Base-by-base conservation (phyloP, 1,140 invertebrate genomes). In the Solenopsis invicta region DNA sequence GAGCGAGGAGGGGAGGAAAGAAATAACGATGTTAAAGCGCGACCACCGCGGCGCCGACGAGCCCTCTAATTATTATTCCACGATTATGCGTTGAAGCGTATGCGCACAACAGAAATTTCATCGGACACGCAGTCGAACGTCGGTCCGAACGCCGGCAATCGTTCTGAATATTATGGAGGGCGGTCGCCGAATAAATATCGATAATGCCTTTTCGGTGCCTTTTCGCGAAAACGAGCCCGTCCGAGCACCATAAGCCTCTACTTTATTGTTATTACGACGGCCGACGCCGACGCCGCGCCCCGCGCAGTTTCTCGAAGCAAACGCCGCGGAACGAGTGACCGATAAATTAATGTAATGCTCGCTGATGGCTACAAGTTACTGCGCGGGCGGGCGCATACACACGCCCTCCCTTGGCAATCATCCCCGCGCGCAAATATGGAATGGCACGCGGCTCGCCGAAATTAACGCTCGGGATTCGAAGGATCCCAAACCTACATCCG, bases 211-310 rank as follows among this genome's bases (percentile, higher is more conserved):
- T 90, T 89, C 81, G 87, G 67, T 88, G 76, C 80, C 90, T 92
- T 92, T 91, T 89, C 90, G 90, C 86, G 87, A 90, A 90, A 91
- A 91, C 90, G 85, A 87, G 89, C 82, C 62, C 77, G 71, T 80
- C 66, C 18, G 61, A 77, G 62, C 9, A 50, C 87, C 87, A 74
- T 90, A 90, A 92, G 91, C 91, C 88, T 59, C 78, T 87, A 87
- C 86, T 92, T 92, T 92, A 92, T 92, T 86, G 89, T 92, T 92
- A 92, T 92, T 92, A 78, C 91, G 74, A 87, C 78, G 78, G 50
- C 75, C 48, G 76, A 84, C 56, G 74, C 72, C 76, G 52, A 61
- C 62, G 86, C 62, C 37, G 81, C 54, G 71, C 61, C 37, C 21
- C 54, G 41, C 56, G 41, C 24, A 24, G 54, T 62, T 61, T 62